Conservation (phyloP, 2,888 invertebrate genomes). For the Neoaliturus tenellus region DNA sequence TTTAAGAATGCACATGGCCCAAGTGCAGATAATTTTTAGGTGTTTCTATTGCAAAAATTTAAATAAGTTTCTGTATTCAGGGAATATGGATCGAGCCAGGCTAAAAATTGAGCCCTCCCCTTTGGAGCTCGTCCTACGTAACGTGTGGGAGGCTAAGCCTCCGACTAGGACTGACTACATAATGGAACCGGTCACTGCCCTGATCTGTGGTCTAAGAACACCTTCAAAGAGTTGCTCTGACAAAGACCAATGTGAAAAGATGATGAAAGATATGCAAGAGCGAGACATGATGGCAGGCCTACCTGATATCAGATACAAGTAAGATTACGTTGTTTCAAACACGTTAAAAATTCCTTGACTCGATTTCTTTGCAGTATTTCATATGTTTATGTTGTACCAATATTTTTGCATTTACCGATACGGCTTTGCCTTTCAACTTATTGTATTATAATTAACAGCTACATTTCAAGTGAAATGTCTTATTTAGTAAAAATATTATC, state of each 20-base stretch:
- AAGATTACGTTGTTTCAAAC: too few relatives aligned
- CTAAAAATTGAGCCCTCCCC: not conserved
- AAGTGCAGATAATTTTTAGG: too few relatives aligned
- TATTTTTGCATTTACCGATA: too few relatives aligned
- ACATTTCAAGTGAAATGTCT: too few relatives aligned
- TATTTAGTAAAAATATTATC: too few relatives aligned
- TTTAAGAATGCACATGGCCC: too few relatives aligned
- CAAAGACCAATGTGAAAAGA: not conserved
- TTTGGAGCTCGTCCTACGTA: not conserved
- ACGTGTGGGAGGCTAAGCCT: not conserved
- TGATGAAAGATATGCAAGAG: not conserved
- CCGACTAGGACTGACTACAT: not conserved
- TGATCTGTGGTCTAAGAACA: conserved; percentile 4
- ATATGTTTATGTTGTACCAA: too few relatives aligned
- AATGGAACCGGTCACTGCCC: not conserved
- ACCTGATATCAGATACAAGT: conserved; percentile 27
- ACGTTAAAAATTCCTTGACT: too few relatives aligned
- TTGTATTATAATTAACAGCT: too few relatives aligned
- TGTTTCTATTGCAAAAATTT: too few relatives aligned
- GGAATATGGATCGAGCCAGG: not conserved
- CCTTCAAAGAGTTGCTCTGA: not conserved
- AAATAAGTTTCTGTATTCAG: not conserved
- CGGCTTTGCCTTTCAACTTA: too few relatives aligned
- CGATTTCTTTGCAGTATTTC: too few relatives aligned
- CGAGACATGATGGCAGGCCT: not conserved